These are phyloP conservation scores for Trichomycterus rosablanca DNA, from an alignment of 2,113 vertebrate species.

Conservation along the genomic window DNA sequence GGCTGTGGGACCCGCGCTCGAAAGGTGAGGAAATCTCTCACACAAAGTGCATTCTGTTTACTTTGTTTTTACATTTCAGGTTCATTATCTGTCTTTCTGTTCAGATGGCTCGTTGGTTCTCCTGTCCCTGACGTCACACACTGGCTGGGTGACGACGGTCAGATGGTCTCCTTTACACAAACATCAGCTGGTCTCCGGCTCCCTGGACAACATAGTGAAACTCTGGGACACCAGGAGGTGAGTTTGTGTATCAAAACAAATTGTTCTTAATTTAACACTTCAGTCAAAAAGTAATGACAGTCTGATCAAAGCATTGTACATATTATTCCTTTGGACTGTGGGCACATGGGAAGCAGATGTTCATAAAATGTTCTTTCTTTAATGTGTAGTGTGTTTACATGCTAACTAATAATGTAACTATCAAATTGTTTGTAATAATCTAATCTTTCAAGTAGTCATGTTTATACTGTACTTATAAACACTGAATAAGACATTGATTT, in stretches of 20 bases:
- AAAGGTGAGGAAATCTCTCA: slow-evolving; percentile 70
- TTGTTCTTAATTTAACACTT: no score
- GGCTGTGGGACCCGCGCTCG: slow-evolving; percentile 90
- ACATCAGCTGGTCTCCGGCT: slow-evolving; percentile 91
- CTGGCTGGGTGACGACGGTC: slow-evolving; percentile 91
- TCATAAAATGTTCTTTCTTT: no score
- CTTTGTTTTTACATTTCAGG: neutral
- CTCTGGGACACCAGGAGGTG: slow-evolving; percentile 97
- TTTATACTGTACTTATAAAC: no score
- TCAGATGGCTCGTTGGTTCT: slow-evolving; percentile 90
- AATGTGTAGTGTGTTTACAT: no score
- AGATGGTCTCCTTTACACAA: slow-evolving; percentile 90
- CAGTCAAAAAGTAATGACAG: no score
- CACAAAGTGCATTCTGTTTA: neutral
- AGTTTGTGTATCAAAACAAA: slow-evolving; percentile 19
- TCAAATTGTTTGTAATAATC: no score
- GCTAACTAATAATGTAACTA: no score
- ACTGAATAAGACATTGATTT: no score
- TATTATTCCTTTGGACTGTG: no score
- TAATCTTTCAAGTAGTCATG: no score
- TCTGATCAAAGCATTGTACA: no score
- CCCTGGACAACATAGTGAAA: slow-evolving; percentile 93
- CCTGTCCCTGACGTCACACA: slow-evolving; percentile 90
- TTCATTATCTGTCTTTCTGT: neutral
- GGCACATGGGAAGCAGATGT: no score